Evolutionary conservation across 2,113 vertebrate genomes (phyloP), one percentile per base, ranked within the genome.

Genomic region (Menura novaehollandiae): DNA sequence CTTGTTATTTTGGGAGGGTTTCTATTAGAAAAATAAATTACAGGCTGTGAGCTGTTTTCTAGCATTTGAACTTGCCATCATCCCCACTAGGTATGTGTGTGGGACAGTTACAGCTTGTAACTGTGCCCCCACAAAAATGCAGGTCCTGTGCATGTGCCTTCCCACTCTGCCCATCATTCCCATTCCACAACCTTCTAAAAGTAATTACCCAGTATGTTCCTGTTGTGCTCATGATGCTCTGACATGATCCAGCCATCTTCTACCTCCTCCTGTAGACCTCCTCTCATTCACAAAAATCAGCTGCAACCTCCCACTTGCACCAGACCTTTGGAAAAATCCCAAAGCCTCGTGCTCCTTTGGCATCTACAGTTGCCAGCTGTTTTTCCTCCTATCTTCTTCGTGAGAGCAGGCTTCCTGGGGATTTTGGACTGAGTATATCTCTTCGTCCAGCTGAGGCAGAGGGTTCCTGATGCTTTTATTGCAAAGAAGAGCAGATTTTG

Each of bases 231-330:
- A 15, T 0, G 5, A 41, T 77, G 35, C 41, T 87, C 58, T 89
- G 66, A 85, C 49, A 51, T 0, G 0, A 51, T 80, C 63, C 55
- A 91, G 44, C 35, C 30, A 67, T 73, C 39, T 90, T 74, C 46
- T 28, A 74, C 71, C 59, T 66, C 62, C 46, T 91, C 35, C 72
- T 79, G 41, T 67, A 76, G 59, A 33, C 46, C 37, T 88, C 37
- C 30, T 62, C 43, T 91, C 81, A 91, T 93, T 90, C 88, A 91
- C 51, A 91, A 73, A 96, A 93, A 47, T 44, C 67, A 88, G 46
- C 63, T 35, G 35, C 82, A 74, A 27, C 43, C 39, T 90, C 71
- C 85, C 63, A 94, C 85, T 94, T 59, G n/a, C 41, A 64, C 28
- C 74, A 85, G 89, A 73, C 67, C 89, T 88, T 77, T 66, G 59